Base-by-base conservation (phyloP, 1,140 invertebrate species). In the Octopus sinensis region DNA sequence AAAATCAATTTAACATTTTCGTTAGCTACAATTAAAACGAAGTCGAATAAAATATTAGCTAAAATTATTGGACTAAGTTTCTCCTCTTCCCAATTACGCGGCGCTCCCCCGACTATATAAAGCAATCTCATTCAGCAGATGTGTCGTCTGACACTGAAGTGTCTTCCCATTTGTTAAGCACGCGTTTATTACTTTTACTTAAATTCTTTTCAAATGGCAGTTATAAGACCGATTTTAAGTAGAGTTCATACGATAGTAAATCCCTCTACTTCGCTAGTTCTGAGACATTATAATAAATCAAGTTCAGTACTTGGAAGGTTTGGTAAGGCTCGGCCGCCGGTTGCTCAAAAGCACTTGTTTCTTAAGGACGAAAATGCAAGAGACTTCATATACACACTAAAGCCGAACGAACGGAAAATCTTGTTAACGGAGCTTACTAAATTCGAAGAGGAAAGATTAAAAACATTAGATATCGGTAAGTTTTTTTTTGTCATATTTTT, bases 331-430 rank as follows among this genome's bases (percentile, higher is more conserved):
- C 68, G 68, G 30, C 68, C 68, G 68, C 68, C 68, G 68, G 68
- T 73, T 23, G 68, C 68, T 13, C 68, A 73, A 13, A 73, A 73
- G 30, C 68, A 73, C 13, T 6, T 73, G 12, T 78, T 84, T 5
- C 84, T 83, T 23, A 83, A 85, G 54, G 62, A 82, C 13, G 76
- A 83, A 62, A 83, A 81, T 62, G 89, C 88, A 6, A 85, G 85
- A 82, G 88, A 90, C 78, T 89, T 89, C 81, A 87, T 91, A 54
- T 87, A 85, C 83, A 87, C 83, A 6, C 84, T 88, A 71, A 83
- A 84, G 76, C 81, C 84, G 1, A 82, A 83, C n/a, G 90, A 91
- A 84, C 82, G 90, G 79, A 76, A 80, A 53, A 82, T 90, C 54
- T 84, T 91, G 62, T 82, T 87, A 53, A 80, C 82, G 73, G 89